Evolutionary conservation across 2,797 vertebrate species (phyloP).

Genomic region (Sebastes vulpes): DNA sequence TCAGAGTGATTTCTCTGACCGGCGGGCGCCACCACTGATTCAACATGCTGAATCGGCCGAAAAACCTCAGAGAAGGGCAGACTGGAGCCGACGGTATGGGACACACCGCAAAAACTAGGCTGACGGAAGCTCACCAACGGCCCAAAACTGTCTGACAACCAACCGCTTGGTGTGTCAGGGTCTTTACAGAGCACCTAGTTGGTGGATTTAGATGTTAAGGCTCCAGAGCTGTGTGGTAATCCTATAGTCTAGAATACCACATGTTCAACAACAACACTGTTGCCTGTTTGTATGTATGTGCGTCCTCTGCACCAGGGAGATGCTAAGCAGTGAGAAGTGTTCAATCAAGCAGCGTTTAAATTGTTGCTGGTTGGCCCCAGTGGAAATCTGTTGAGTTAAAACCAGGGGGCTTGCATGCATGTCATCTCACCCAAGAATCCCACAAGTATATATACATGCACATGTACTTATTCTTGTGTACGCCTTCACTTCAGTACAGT

Average conservation of each 20-base stretch:
- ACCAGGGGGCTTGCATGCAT: neutral
- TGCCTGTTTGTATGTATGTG: constrained; percentile 1
- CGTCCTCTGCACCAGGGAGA: neutral
- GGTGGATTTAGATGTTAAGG: neutral
- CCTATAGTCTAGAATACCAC: neutral
- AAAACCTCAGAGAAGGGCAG: too few relatives aligned
- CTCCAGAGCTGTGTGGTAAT: neutral
- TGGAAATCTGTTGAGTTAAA: neutral
- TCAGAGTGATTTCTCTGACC: too few relatives aligned
- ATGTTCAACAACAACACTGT: neutral
- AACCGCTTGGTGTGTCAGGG: too few relatives aligned
- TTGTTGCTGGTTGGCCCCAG: neutral
- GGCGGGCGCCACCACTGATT: too few relatives aligned
- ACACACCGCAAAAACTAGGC: too few relatives aligned
- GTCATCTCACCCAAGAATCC: neutral
- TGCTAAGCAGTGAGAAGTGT: neutral
- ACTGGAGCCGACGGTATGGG: too few relatives aligned
- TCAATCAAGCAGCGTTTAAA: neutral
- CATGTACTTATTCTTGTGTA: neutral
- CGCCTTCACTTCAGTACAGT: neutral
- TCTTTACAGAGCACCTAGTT: neutral
- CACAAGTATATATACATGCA: neutral
- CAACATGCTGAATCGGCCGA: too few relatives aligned
- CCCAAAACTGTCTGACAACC: too few relatives aligned
- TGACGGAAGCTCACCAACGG: too few relatives aligned